Base-by-base conservation (phyloP, 2,797 vertebrate species). In the Gymnodraco acuticeps region DNA sequence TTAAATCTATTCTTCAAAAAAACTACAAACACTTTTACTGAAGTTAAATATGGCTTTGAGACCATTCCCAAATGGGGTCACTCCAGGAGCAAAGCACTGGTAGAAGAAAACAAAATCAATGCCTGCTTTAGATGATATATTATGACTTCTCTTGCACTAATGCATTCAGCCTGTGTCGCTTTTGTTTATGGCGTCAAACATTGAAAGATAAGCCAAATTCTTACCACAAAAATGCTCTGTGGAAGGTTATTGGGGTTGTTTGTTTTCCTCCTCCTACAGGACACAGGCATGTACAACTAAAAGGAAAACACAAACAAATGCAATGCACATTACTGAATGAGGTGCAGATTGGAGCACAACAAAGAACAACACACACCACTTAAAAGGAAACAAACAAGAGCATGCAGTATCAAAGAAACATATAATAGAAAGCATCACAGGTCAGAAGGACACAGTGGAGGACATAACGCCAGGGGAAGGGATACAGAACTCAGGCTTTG, bases 41-140 rank as follows among this genome's bases (percentile, higher is more conserved):
- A 43, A 81, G 77, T 86, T 75, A 80, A 88, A 86, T 75, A 66
- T 45, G 59, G 59, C 76, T 87, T 72, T 60, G 53, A 78, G 61
- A 71, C 45, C 15, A 15, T 66, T 66, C 60, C 33, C 62, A 68
- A 86, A 89, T 74, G 73, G 87, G 83, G 82, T 86, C 83, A 61
- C 54, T 50, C n/a, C 13, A n/a, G 59, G 83, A 65, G 66, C 67
- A 83, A 75, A 71, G 63, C 17, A 63, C 63, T 48, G n/a, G 38
- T 31, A 47, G 41, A 10, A 59, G 54, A 38, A 27, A n/a, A 52
- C 42, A 53, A 33, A 38, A 38, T 38, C 33, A 38, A 42, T 20
- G 2, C 50, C 69, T 71, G 75, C 69, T 78, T 86, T 52, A 53
- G 63, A 84, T 82, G 74, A 73, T 77, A 46, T 48, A 63, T 72